These are phyloP conservation scores for Pterobdella sp. DNA, from an alignment of 2,888 invertebrate species.

Conservation along the genomic window DNA sequence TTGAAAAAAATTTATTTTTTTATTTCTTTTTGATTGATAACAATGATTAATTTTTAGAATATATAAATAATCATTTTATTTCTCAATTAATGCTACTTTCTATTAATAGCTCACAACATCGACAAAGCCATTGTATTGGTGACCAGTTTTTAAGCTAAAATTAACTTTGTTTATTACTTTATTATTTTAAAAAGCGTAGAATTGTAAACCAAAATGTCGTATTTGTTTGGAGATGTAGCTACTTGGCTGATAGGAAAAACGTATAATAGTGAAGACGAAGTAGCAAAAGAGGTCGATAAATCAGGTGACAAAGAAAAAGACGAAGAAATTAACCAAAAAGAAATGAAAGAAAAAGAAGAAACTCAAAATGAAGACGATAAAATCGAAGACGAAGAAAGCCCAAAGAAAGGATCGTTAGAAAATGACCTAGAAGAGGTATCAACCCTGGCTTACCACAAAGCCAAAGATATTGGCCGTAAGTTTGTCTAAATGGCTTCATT, in stretches of 20 bases:
- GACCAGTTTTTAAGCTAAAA: neutral
- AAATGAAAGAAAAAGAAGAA: neutral
- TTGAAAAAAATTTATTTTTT: too few relatives aligned
- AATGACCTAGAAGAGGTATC: constrained; percentile 26
- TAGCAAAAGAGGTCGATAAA: neutral
- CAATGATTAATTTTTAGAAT: too few relatives aligned
- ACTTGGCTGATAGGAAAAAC: neutral
- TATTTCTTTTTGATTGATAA: too few relatives aligned
- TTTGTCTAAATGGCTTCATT: neutral
- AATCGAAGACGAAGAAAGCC: neutral
- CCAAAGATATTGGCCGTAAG: constrained; percentile 23
- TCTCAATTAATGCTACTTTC: too few relatives aligned
- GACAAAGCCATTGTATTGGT: too few relatives aligned
- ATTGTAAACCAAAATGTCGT: too few relatives aligned
- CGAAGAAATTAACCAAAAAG: neutral
- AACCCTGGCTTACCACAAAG: constrained; percentile 15
- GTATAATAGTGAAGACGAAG: neutral
- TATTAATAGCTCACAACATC: too few relatives aligned
- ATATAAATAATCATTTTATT: too few relatives aligned
- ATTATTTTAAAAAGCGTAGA: too few relatives aligned
- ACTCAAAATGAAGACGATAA: neutral
- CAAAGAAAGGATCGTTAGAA: constrained; percentile 4
- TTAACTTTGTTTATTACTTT: neutral
- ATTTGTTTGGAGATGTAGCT: constrained; percentile 8
- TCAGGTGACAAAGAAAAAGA: neutral